These are phyloP conservation scores for Leptopilina clavipes DNA, from an alignment of 1,140 invertebrate species.

Conservation along the genomic window DNA sequence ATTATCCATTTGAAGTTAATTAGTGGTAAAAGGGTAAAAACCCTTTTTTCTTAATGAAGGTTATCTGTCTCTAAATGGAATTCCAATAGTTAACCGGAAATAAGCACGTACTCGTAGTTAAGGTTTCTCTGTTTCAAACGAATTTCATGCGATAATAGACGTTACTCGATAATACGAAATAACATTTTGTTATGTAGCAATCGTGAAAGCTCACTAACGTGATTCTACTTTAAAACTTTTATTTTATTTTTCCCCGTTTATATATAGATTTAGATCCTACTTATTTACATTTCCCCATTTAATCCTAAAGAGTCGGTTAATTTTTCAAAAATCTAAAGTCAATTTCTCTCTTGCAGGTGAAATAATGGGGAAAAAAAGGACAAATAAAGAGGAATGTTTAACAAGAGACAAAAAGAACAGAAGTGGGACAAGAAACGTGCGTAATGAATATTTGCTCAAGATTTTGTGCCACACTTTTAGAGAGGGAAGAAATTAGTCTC, in stretches of 20 bases:
- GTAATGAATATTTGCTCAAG: too few relatives aligned
- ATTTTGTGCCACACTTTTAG: too few relatives aligned
- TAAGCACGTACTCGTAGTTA: conserved; percentile 56
- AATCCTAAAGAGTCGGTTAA: too few relatives aligned
- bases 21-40: not conserved
- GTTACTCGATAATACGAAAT: not conserved
- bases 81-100: conserved; percentile 41
- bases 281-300: too few relatives aligned
- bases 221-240: not conserved
- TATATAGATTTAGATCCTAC: too few relatives aligned
- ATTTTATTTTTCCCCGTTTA: not conserved
- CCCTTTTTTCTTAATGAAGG: not conserved
- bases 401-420: too few relatives aligned
- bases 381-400: too few relatives aligned
- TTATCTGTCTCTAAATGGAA: conserved; percentile 37
- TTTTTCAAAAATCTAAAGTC: too few relatives aligned
- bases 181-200: not conserved
- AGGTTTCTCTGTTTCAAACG: conserved; percentile 50
- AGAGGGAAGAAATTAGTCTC: too few relatives aligned
- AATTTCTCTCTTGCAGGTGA: too few relatives aligned
- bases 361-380: too few relatives aligned
- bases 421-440: too few relatives aligned
- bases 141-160: conserved; percentile 48
- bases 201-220: not conserved
- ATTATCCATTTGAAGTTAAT: not conserved